phyloP scores from a whole-genome alignment of 2,113 vertebrate genomes.

The Psilopsiagon aurifrons region DNA sequence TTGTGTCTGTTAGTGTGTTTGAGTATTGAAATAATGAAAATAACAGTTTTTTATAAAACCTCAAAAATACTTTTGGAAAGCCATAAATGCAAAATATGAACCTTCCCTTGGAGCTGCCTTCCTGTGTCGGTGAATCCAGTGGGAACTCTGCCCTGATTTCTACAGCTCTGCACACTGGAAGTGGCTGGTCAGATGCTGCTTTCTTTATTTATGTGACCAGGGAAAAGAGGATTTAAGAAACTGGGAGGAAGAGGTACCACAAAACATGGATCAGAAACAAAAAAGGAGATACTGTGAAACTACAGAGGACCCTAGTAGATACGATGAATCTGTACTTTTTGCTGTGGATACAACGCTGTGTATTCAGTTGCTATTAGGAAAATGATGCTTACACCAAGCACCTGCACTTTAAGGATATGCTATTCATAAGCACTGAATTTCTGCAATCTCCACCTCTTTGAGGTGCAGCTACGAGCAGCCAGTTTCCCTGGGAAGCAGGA shows the following conservation, averaged over 20 bases:
- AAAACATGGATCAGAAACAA: background rate
- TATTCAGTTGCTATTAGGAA: background rate
- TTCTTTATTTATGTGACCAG: background rate
- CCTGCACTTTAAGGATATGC: background rate
- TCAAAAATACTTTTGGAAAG: background rate
- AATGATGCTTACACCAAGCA: background rate
- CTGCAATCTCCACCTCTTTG: background rate
- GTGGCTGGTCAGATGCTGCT: rapidly evolving
- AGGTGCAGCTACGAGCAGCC: background rate
- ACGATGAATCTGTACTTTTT: background rate
- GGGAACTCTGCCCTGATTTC: background rate
- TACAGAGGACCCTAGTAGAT: background rate
- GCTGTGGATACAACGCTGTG: background rate
- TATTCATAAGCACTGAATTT: background rate
- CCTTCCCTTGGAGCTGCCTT: background rate
- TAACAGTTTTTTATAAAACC: background rate
- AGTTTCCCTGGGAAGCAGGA: background rate
- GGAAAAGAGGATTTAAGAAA: background rate
- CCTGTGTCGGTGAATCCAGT: background rate
- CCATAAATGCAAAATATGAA: background rate
- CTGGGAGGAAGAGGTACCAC: background rate
- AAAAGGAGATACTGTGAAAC: background rate
- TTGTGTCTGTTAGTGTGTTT: background rate
- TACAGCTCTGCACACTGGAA: background rate
- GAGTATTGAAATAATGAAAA: background rate